A percentile compares a stretch with the other conserved stretches of the same genome.
These are phyloP conservation scores for Sussaba pulchella DNA, from an alignment of 2,888 invertebrate species.

Conservation along the genomic window DNA sequence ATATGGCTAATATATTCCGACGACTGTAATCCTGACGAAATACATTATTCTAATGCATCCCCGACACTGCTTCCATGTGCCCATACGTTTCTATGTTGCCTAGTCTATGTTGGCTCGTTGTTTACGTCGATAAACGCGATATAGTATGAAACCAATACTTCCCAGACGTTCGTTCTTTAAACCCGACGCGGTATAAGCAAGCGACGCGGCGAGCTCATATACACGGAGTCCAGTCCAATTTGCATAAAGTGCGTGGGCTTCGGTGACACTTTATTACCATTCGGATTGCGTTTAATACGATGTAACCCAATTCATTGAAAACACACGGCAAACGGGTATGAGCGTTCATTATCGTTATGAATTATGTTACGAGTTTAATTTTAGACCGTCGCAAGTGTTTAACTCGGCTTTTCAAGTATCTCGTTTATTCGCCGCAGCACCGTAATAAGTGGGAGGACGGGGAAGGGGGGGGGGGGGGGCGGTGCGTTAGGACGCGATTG, in stretches of 20 bases:
- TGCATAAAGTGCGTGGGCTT: slow-evolving; percentile 27
- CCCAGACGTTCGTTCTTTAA: background rate
- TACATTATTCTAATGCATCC: slow-evolving; percentile 56
- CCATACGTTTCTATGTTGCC: background rate
- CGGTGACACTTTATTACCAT: slow-evolving; percentile 23
- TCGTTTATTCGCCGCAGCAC: too few relatives aligned
- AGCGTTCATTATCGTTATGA: slow-evolving; percentile 22
- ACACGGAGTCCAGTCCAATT: background rate
- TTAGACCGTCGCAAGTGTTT: background rate
- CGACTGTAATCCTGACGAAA: slow-evolving; percentile 48
- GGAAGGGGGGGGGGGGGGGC: background rate
- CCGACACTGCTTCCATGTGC: background rate
- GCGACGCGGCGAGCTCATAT: background rate
- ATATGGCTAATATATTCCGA: slow-evolving; percentile 29
- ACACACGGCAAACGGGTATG: slow-evolving; percentile 1
- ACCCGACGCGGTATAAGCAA: slow-evolving; percentile 1
- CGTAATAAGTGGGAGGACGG: too few relatives aligned
- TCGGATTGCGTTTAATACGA: slow-evolving; percentile 34
- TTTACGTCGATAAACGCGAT: slow-evolving; percentile 32
- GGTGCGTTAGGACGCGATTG: background rate
- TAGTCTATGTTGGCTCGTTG: slow-evolving; percentile 14
- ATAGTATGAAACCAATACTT: background rate
- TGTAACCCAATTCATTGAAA: slow-evolving; percentile 50
- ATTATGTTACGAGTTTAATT: slow-evolving; percentile 15
- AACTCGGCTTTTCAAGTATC: background rate